A percentile compares a stretch with the other conserved stretches of the same genome.
Conservation (phyloP, 2,888 invertebrate genomes). For the Tetrapedia diversipes region DNA sequence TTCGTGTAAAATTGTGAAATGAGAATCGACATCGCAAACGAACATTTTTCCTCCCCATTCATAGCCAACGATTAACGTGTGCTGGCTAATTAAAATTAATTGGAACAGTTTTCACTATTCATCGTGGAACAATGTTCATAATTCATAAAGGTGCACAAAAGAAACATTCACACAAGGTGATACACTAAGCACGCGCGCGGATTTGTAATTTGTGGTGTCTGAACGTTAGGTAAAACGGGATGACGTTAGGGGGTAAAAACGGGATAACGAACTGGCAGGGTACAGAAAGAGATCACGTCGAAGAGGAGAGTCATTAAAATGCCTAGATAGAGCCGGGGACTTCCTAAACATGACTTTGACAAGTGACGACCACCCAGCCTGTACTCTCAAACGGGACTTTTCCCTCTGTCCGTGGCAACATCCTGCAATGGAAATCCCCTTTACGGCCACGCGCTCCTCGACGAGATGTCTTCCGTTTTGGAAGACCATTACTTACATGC, state of each 20-base stretch:
- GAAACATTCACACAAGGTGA: background rate
- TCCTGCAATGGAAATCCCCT: slow-evolving; percentile 54
- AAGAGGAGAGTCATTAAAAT: slow-evolving; percentile 28
- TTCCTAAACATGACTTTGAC: slow-evolving; percentile 54
- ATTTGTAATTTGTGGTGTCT: background rate
- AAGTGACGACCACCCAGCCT: slow-evolving; percentile 52
- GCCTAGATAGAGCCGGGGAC: slow-evolving; percentile 38
- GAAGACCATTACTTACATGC: slow-evolving; percentile 47
- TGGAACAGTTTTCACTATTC: slow-evolving; percentile 16
- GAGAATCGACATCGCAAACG: slow-evolving; percentile 2
- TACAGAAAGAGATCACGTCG: slow-evolving; percentile 3
- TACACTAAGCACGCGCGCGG: background rate
- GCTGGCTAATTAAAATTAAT: slow-evolving; percentile 24
- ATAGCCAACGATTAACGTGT: background rate
- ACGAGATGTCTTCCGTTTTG: slow-evolving; percentile 49
- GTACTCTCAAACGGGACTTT: slow-evolving; percentile 57
- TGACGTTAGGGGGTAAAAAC: background rate
- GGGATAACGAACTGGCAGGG: slow-evolving; percentile 19
- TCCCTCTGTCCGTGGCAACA: slow-evolving; percentile 32
- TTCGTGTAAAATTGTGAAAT: background rate
- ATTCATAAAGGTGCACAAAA: background rate
- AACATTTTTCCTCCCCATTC: background rate
- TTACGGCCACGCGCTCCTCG: slow-evolving; percentile 37
- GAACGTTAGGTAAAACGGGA: background rate
- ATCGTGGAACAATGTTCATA: background rate